A percentile compares a stretch with the other conserved stretches of the same genome.
Evolutionary conservation across 2,113 vertebrate species (phyloP).

Genomic region (Mastomys natalensis): DNA sequence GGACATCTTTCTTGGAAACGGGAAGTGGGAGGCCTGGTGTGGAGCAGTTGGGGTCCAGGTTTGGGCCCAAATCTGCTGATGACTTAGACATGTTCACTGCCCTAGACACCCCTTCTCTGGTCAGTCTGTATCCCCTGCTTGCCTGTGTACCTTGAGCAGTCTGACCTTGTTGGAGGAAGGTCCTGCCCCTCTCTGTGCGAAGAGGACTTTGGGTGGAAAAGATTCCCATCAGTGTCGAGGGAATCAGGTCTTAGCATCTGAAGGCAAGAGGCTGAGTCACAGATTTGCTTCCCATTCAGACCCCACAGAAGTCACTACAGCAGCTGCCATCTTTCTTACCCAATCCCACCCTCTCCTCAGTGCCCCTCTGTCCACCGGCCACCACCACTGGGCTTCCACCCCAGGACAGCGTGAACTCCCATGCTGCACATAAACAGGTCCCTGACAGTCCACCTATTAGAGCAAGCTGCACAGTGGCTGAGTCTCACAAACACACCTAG

Average conservation of each 20-base stretch:
- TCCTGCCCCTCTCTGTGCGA: background rate
- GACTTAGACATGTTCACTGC: background rate
- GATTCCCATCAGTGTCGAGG: background rate
- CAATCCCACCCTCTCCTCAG: background rate
- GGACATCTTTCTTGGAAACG: slow-evolving; percentile 61
- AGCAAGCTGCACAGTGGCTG: background rate
- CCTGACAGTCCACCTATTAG: background rate
- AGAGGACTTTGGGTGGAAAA: background rate
- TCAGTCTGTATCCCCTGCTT: background rate
- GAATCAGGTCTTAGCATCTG: background rate
- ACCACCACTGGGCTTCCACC: background rate
- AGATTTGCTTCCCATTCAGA: background rate
- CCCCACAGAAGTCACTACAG: background rate
- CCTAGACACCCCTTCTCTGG: background rate
- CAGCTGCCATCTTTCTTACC: background rate
- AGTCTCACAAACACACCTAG: background rate
- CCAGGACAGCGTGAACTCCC: background rate
- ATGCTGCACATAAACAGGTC: background rate
- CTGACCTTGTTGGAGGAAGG: background rate
- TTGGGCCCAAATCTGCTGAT: background rate
- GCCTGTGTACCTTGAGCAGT: background rate
- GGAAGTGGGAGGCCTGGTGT: slow-evolving; percentile 15
- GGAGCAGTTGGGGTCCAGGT: slow-evolving; percentile 19
- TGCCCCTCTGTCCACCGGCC: background rate
- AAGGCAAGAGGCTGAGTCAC: background rate